Base-by-base conservation (phyloP, 1,140 invertebrate genomes). In the Anadara kagoshimensis region DNA sequence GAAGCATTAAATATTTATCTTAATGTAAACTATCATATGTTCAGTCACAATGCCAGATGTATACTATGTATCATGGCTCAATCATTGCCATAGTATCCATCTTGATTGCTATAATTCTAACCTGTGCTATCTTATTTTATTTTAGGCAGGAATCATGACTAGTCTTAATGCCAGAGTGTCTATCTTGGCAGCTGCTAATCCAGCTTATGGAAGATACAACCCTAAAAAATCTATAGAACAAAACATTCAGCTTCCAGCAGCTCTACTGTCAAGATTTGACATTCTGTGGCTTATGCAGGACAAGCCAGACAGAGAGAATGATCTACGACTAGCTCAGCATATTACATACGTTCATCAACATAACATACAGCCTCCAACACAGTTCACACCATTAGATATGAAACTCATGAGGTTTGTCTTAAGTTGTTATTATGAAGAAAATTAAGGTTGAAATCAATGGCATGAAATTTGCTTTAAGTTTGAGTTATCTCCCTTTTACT, bases 131-230 rank as follows among this genome's bases (percentile, higher is more conserved):
- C n/a, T n/a, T n/a, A n/a, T n/a, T 87, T 59, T 4, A 85, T 83
- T 84, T 47, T 71, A 94, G 93, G 98, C 98, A 59, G 98, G 98
- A 59, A 99, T 99, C 78, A 96, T 99, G 94, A 98, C 98, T 0
- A 96, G 95, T 43, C 89, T 99, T 22, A 99, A 99, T 91, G 98
- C 98, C 0, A 92, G 98, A 76, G 96, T 98, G 10, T 98, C 98
- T 0, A 99, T 99, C 84, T 90, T 99, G 77, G 98, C 98, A 11
- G 98, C 98, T 3, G 98, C 98, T 12, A 99, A 99, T 93, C 98
- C 98, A 20, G 97, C 97, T 0, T 99, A 96, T 89, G 98, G 98
- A 14, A 76, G 86, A 41, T 99, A 99, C 90, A 99, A 99, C 90
- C 94, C 96, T 0, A 97, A 97, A 84, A 92, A 95, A 77, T 93